Evolutionary conservation across 2,888 invertebrate species (phyloP), one percentile per base, ranked within the genome.

Genomic region (Oasisia sp.): DNA sequence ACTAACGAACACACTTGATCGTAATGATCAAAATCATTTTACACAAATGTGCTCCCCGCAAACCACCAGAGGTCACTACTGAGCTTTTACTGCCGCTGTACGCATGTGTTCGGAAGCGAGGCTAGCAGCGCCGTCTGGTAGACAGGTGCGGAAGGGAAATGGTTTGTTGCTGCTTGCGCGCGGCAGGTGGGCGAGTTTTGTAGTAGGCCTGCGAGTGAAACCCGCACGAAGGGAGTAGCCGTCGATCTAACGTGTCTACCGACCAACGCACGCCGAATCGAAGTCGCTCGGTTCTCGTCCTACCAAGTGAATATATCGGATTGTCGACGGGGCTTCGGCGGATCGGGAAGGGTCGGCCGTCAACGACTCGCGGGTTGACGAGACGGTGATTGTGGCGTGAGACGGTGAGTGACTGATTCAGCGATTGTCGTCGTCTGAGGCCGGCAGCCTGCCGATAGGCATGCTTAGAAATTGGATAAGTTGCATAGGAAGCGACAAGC

Each of bases 391-490:
- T 27, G 74, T 74, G 27, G n/a, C 74, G 74, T 74, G 74, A 74
- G 74, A 74, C 74, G 74, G 74, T 74, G 74, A 74, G 74, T 74
- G 74, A 74, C n/a, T 27, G 74, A 74, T 74, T 27, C 38, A 38
- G 38, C 4, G 38, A 38, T 38, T 38, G 38, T 38, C 38, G 74
- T 74, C 74, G 74, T 74, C 74, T 19, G 7, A n/a, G 74, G 19
- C 27, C 74, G 74, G 74, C 74, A 74, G n/a, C 74, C 74, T 27
- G n/a, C 27, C 27, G 74, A 7, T n/a, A 74, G 74, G 27, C 19
- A 27, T 74, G 74, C 74, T 74, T 74, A 74, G 74, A 74, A 74
- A 74, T 74, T 74, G 74, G 74, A 74, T 74, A 74, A 74, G 74
- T 74, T 74, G 74, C 74, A 74, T 74, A 74, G 74, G 74, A 74